Evolutionary conservation across 2,888 invertebrate genomes (phyloP).

Genomic region (Metacarcinus magister): DNA sequence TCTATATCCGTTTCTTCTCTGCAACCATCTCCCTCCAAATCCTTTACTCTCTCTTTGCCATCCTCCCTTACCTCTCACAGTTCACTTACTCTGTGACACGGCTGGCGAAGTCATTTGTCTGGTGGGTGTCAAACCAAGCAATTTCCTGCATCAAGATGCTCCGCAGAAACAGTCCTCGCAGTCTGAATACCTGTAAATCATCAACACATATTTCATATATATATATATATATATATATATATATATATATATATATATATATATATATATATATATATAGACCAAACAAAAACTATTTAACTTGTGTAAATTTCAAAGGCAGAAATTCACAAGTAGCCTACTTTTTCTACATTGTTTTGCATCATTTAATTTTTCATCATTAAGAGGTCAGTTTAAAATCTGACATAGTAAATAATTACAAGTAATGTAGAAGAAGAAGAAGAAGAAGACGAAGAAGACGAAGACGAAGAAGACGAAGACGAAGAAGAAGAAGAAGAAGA

Average conservation of each 20-base stretch:
- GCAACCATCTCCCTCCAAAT: not conserved
- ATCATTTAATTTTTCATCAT: no score
- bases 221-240: not conserved
- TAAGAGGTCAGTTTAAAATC: no score
- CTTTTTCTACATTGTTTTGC: no score
- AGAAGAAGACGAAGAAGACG: no score
- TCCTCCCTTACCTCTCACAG: not conserved
- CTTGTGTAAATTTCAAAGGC: no score
- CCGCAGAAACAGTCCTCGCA: conserved; percentile 85
- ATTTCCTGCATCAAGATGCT: conserved; percentile 85
- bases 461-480: no score
- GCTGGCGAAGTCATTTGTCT: conserved; percentile 86
- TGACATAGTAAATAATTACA: no score
- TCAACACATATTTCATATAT: not conserved
- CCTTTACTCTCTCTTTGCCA: not conserved
- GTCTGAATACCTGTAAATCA: conserved; percentile 85
- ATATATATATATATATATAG: no score
- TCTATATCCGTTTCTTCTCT: not conserved
- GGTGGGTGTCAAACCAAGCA: conserved; percentile 85
- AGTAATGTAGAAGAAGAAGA: no score
- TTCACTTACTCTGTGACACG: conserved; percentile 86
- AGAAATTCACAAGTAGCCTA: no score
- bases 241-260: not conserved
- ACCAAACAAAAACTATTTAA: no score
- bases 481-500: no score